Evolutionary conservation across 2,797 vertebrate genomes (phyloP), one percentile per base, ranked within the genome.

Genomic region (Neosilurus hyrtlii): DNA sequence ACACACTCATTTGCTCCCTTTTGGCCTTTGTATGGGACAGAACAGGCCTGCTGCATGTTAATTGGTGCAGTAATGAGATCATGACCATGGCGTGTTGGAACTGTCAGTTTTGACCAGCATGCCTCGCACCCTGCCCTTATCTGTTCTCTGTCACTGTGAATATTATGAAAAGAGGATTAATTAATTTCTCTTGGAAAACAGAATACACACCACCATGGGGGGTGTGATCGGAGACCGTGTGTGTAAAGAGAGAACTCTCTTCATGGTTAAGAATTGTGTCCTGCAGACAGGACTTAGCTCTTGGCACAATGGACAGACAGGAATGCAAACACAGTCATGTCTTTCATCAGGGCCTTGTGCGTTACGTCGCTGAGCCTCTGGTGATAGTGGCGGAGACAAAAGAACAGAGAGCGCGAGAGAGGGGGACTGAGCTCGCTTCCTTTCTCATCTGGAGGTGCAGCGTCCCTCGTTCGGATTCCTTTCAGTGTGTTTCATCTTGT

Each of bases 1-100:
- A 63, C 61, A 63, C 62, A 26, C n/a, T 26, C 80, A 77, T 49
- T 71, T 22, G 49, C 75, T 80, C 52, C 54, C 79, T 76, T 74
- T 79, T 83, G 87, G 82, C 61, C 80, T 82, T 49, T 80, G 68
- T 79, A 61, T 84, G 52, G 79, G 65, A 24, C 80, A 30, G 75
- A 87, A 89, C 88, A 89, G 72, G 89, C 90, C 91, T 89, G 88
- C 86, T 90, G 90, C 92, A 91, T 91, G 91, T 91, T 93, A 94
- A 94, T 93, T 90, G 90, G 65, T 15, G 87, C 90, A 88, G 91
- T 93, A 93, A 93, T 93, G 91, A 93, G 91, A 93, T 86, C 90
- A 90, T 92, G 86, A 91, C 90, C 89, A 88, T 91, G 90, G 90
- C 85, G 84, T 90, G 90, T 91, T 91, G 90, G 91, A 93, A 92